Conservation (phyloP, 92 coral and sea anemone genomes). For the Ricordea florida region DNA sequence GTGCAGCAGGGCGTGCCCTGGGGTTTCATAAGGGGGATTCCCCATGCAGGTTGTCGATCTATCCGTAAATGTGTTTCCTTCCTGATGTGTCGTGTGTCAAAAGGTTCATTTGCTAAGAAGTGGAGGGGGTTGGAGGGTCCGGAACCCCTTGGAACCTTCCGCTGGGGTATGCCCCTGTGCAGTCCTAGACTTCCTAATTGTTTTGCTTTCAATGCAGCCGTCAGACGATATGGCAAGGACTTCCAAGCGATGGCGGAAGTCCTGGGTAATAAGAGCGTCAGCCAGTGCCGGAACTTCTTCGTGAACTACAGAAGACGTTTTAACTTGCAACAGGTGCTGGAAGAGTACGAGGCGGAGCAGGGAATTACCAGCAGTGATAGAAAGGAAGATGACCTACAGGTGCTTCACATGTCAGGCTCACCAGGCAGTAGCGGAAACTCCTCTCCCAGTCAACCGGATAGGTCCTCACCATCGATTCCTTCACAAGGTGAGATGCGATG, state of each 20-base stretch:
- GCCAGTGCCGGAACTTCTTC: constrained; percentile 98
- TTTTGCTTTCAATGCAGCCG: no score
- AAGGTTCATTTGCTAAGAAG: no score
- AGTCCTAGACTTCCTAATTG: no score
- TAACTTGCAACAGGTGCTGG: constrained; percentile 89
- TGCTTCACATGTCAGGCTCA: constrained; percentile 63
- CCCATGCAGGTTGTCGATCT: no score
- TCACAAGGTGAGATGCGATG: constrained; percentile 57
- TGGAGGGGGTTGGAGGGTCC: no score
- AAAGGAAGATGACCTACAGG: constrained; percentile 83
- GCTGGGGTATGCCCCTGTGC: no score
- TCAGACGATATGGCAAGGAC: constrained; percentile 96
- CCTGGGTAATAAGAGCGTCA: constrained; percentile 91
- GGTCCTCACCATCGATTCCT: constrained; percentile 67
- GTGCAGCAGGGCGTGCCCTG: no score
- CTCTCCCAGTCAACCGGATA: constrained; percentile 69
- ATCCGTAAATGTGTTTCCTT: no score
- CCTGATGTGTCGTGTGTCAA: no score
- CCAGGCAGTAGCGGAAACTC: constrained; percentile 82
- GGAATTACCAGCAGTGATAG: constrained; percentile 96
- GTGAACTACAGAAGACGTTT: constrained; percentile 95
- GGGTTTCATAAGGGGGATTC: no score
- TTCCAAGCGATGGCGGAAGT: constrained; percentile 99
- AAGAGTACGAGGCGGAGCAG: constrained; percentile 97
- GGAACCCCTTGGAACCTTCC: no score